Base-by-base conservation (phyloP, 2,113 vertebrate species). In the Echinops telfairi region DNA sequence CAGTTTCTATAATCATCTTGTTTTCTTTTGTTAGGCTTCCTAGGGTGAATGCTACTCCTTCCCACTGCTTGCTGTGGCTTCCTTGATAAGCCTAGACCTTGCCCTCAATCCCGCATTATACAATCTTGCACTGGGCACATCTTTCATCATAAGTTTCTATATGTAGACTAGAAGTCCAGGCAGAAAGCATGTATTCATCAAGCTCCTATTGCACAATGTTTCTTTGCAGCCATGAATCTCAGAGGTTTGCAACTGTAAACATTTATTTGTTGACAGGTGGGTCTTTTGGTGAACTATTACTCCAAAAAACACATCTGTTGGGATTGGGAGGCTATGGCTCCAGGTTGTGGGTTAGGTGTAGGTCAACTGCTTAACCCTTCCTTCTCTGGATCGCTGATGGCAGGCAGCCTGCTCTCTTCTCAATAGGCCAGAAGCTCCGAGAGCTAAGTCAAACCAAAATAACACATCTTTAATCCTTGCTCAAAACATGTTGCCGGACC, bases 1-100 rank as follows among this genome's bases (percentile, higher is more conserved):
- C 14, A 10, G 33, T 77, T 66, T 73, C 78, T 6, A 23, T 0
- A 8, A 3, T 40, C 38, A 0, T 2, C 43, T 83, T 53, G 16
- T 33, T 53, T 70, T 73, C 73, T 73, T 88, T 43, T 57, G 14
- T 78, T 25, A 36, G 16, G 2, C 11, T 88, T 88, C 16, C 58
- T 73, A 1, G 0, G 31, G 36, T 3, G 11, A 27, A n/a, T 31
- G 11, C 1, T 5, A 19, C 22, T 60, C 1, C 6, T 4, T 31
- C 15, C 43, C 58, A 36, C 29, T 3, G 1, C 0, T 16, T 0
- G 17, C 23, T 6, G 27, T 25, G 10, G 6, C 10, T 66, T 60
- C 1, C 31, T 70, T 19, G 0, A 7, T 47, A 38, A 1, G 29
- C 23, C 33, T 1, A 75, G 23, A 22, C 1, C 19, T 47, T 11